Conservation (phyloP, 2,797 vertebrate species). For the Pipistrellus pipistrellus region DNA sequence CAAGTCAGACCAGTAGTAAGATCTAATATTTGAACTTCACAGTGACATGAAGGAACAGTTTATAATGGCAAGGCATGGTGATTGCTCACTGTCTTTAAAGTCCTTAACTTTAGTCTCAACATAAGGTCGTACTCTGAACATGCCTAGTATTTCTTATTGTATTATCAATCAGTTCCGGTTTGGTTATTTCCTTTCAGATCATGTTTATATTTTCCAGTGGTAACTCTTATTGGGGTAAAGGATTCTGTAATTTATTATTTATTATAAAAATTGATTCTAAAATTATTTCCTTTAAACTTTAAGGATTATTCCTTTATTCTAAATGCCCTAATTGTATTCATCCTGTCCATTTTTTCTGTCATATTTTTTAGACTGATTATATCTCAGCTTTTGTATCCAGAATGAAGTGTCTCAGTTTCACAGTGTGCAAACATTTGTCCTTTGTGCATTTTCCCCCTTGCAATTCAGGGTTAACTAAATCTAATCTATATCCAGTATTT, state of each 20-base stretch:
- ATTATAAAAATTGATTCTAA: slow-evolving; percentile 43
- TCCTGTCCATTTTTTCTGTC: slow-evolving; percentile 28
- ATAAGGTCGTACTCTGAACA: background rate
- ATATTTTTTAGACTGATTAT: slow-evolving; percentile 20
- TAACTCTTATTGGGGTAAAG: slow-evolving; percentile 21
- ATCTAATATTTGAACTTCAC: background rate
- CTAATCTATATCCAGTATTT: slow-evolving; percentile 33
- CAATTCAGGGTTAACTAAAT: background rate
- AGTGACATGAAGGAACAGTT: background rate
- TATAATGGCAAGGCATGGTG: background rate
- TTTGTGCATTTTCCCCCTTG: slow-evolving; percentile 18
- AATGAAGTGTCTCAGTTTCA: slow-evolving; percentile 1
- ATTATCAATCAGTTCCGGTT: background rate
- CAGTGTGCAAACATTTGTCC: background rate
- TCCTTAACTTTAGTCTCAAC: background rate
- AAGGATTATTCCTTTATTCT: slow-evolving; percentile 21
- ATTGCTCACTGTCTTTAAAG: background rate
- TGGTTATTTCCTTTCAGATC: background rate
- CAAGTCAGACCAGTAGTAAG: background rate
- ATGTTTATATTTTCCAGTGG: slow-evolving; percentile 40
- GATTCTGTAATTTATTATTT: slow-evolving; percentile 46
- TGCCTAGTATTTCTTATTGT: background rate
- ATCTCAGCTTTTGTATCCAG: slow-evolving; percentile 38
- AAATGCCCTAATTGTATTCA: slow-evolving; percentile 3
- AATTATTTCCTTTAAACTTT: slow-evolving; percentile 40